Evolutionary conservation across 2,888 invertebrate genomes (phyloP).

Genomic region (Melangyna quadrimaculata): DNA sequence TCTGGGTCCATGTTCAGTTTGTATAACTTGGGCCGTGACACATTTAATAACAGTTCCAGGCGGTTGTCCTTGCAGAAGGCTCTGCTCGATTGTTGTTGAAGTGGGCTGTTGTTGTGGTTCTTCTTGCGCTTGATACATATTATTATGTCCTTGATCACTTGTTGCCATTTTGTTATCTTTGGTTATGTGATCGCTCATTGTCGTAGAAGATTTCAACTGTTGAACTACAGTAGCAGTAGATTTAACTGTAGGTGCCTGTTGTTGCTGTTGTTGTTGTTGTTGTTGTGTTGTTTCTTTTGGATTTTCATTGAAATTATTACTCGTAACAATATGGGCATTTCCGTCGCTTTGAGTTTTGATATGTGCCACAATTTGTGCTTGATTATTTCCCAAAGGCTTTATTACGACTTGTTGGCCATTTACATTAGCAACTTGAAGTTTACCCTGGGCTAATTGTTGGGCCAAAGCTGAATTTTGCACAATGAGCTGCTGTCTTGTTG

Average conservation of each 20-base stretch:
- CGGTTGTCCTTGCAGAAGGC: constrained; percentile 89
- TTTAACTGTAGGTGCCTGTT: constrained; percentile 38
- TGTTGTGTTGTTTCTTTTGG: constrained; percentile 48
- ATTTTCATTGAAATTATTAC: constrained; percentile 74
- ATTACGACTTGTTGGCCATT: constrained; percentile 93
- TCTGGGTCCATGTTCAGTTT: constrained; percentile 91
- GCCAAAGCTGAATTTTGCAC: constrained; percentile 89
- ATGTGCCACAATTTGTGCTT: constrained; percentile 89
- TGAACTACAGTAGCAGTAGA: constrained; percentile 68
- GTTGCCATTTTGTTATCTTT: constrained; percentile 47
- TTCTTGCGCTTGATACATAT: constrained; percentile 35
- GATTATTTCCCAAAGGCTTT: constrained; percentile 89
- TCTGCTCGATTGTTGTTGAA: constrained; percentile 85
- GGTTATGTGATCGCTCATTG: constrained; percentile 53
- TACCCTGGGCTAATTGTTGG: constrained; percentile 91
- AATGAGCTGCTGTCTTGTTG: constrained; percentile 85
- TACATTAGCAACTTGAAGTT: constrained; percentile 91
- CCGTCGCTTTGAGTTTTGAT: constrained; percentile 84
- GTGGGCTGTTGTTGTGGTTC: constrained; percentile 53
- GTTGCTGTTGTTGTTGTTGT: too few relatives aligned
- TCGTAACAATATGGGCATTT: constrained; percentile 80
- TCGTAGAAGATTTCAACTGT: constrained; percentile 74
- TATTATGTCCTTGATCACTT: constrained; percentile 43
- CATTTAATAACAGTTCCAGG: constrained; percentile 93
- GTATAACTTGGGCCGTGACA: constrained; percentile 93